Percentiles rank a stretch among this genome's conserved stretches.
Evolutionary conservation across 1,140 invertebrate species (phyloP).

Genomic region (Metopolophium dirhodum): DNA sequence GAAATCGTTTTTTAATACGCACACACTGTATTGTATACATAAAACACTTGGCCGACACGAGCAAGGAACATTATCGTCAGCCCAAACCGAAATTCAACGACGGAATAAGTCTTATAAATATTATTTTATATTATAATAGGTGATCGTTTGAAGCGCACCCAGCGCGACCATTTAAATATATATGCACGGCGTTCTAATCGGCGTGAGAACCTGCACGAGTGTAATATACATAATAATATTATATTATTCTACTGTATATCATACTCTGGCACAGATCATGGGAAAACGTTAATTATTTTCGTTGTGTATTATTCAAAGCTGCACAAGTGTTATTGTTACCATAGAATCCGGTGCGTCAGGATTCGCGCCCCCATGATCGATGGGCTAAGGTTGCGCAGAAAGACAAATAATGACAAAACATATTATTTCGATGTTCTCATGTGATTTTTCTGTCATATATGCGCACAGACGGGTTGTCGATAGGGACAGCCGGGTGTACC

Average conservation of each 20-base stretch:
- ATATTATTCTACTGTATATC: not conserved
- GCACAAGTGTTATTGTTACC: not conserved
- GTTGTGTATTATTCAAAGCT: not conserved
- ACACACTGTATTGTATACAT: not conserved
- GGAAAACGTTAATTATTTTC: conserved; percentile 27
- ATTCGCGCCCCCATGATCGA: not conserved
- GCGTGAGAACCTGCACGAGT: not conserved
- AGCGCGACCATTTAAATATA: not conserved
- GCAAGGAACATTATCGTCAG: not conserved
- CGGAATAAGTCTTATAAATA: not conserved
- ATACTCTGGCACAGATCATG: not conserved
- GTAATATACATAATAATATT: not conserved
- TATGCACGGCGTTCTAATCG: not conserved
- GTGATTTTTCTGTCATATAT: not conserved
- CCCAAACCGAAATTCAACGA: not conserved
- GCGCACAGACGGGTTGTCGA: not conserved
- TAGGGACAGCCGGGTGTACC: not conserved
- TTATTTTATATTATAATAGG: not conserved
- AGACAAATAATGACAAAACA: not conserved
- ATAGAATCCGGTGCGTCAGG: not conserved
- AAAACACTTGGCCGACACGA: not conserved
- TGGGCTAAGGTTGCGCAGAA: not conserved
- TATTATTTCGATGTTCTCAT: not conserved
- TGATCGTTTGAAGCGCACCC: not conserved
- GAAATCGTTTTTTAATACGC: conserved; percentile 30